A percentile compares a stretch with the other conserved stretches of the same genome.
These are phyloP conservation scores for Acrobasis suavella DNA, from an alignment of 2,888 invertebrate species.

Conservation along the genomic window DNA sequence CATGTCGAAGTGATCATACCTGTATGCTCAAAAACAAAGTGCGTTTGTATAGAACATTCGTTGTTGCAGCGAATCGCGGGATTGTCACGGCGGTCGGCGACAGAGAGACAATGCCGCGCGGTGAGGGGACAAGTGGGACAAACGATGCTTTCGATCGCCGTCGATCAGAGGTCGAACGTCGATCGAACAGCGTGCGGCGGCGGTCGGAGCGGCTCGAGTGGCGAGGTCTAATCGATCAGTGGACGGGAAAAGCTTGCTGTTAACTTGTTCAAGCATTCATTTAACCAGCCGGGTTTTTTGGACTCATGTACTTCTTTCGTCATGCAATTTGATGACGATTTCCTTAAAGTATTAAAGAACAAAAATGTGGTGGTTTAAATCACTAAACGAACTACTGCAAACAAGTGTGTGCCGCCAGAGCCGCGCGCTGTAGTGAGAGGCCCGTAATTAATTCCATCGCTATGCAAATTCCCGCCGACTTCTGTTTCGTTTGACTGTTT, in stretches of 20 bases:
- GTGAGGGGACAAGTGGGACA: background rate
- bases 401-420: no score
- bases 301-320: no score
- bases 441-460: conserved; percentile 44
- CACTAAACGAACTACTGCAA: no score
- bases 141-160: background rate
- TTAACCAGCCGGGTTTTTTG: no score
- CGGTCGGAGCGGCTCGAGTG: background rate
- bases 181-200: background rate
- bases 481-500: conserved; percentile 52
- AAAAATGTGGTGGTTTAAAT: no score
- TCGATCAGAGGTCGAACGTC: conserved; percentile 7
- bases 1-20: no score
- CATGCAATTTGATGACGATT: no score
- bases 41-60: background rate
- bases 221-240: conserved; percentile 7
- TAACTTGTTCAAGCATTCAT: conserved; percentile 1
- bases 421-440: conserved; percentile 6
- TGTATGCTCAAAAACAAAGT: no score
- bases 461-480: conserved; percentile 50
- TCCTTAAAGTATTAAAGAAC: no score
- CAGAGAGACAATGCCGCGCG: background rate
- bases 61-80: background rate
- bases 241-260: background rate
- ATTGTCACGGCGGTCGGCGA: background rate